Base-by-base conservation (phyloP, 2,113 vertebrate genomes). In the Cryptoleucopteryx plumbea region DNA sequence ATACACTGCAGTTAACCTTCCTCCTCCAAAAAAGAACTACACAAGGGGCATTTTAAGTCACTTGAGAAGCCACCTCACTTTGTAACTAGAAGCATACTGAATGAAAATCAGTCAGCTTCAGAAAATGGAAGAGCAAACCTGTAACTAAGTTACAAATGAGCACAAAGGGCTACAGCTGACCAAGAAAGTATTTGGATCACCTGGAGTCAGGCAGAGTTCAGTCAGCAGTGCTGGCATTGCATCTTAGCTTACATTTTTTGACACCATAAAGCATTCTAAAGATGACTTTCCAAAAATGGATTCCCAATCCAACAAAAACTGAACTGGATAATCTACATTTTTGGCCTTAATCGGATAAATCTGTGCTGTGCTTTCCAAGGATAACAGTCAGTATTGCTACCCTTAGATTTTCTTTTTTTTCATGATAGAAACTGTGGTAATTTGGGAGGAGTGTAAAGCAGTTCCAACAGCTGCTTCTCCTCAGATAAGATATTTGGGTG, bases 401-500 rank as follows among this genome's bases (percentile, higher is more conserved):
- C 52, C 67, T 92, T 45, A 77, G n/a, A 81, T 73, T 53, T 77
- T 50, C 45, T n/a, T 29, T 81, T 72, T 84, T 70, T 83, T 86
- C 40, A 18, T 72, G 34, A 82, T 26, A 86, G 53, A 75, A 92
- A 77, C 53, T 70, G 74, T 66, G 38, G 71, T 59, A 59, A 94
- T 93, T 77, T 66, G n/a, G 70, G 67, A 96, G 62, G 58, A 73
- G 29, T 62, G 19, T 59, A 82, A 87, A 86, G 75, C 79, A 82
- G 82, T 83, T 95, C 42, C 47, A 82, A 77, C 96, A 96, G 94
- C 95, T 96, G 93, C 82, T 90, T 94, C 90, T 96, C 86, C 79
- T 97, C 95, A 96, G 94, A 96, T 95, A 95, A 96, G 93, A 77
- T 50, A 93, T 65, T 93, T 93, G 85, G 79, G 93, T 93, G 85